Evolutionary conservation across 2,113 vertebrate genomes (phyloP), one percentile per base, ranked within the genome.

Genomic region (Nibea coibor): DNA sequence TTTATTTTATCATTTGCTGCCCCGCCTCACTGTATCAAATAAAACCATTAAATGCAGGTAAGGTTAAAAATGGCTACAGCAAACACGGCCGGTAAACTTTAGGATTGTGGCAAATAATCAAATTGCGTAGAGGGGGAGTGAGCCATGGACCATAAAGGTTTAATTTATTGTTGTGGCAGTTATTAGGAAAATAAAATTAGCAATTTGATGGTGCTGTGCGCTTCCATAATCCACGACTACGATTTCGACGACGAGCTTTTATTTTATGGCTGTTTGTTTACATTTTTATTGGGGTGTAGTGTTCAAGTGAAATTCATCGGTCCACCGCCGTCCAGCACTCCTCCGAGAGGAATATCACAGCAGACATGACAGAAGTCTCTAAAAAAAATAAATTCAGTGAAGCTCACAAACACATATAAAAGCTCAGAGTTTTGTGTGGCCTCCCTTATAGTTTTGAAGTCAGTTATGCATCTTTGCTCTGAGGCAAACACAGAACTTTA

Each of bases 401-500:
- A 56, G 26, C 56, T 11, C 28, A 24, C 19, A 28, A 57, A 28
- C 12, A 31, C 22, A 35, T 10, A 35, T 71, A 24, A 14, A 42
- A 57, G 15, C 9, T 6, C 14, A 22, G 4, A 58, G 24, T 22
- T 67, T n/a, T 48, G 3, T 57, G 50, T 17, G 14, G 2, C 75
- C 51, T 65, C 64, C 54, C 2, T 16, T 19, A 3, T 35, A 17
- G 31, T 78, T 77, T 72, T 80, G 12, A 82, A 86, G 53, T 73
- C 57, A 5, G 42, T 62, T 63, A 63, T 54, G 26, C 1, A 0
- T 42, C 20, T 75, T 14, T 50, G 9, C 65, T 69, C 59, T 5
- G 9, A 47, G 61, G 17, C 47, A 75, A 72, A 81, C 19, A 17
- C 10, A 83, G 56, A 89, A 81, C 51, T 75, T 57, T 24, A 20